Conservation (phyloP, 1,140 invertebrate genomes). For the Camponotus vicinus region DNA sequence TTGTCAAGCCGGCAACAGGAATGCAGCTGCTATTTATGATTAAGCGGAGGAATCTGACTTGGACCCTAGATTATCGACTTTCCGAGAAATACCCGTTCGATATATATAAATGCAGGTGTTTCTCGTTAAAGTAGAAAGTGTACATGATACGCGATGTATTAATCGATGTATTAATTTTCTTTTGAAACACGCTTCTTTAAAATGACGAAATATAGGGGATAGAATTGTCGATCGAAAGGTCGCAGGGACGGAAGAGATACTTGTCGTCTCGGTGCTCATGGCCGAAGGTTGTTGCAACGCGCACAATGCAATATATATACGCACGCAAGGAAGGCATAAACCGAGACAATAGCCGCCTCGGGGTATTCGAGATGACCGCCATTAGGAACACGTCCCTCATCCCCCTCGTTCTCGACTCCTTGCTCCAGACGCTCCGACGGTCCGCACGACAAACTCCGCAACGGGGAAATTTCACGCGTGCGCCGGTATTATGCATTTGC, state of each 20-base stretch:
- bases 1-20: background rate
- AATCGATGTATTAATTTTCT: too few relatives aligned
- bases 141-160: background rate
- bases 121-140: too few relatives aligned
- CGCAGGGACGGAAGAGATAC: background rate
- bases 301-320: constrained; percentile 38
- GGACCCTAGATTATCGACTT: background rate
- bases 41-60: constrained; percentile 17
- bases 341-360: constrained; percentile 79
- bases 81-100: background rate
- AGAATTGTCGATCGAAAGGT: constrained; percentile 1
- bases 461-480: constrained; percentile 61
- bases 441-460: constrained; percentile 55
- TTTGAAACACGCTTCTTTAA: too few relatives aligned
- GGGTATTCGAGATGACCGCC: constrained; percentile 77
- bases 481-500: constrained; percentile 31
- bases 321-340: constrained; percentile 75
- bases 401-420: constrained; percentile 43
- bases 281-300: constrained; percentile 49
- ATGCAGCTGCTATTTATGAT: constrained; percentile 30
- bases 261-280: background rate
- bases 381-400: constrained; percentile 73
- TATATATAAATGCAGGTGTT: background rate
- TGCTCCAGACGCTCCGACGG: background rate
- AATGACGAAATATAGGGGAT: background rate